Conservation (phyloP, 1,140 invertebrate genomes). For the Maconellicoccus hirsutus region DNA sequence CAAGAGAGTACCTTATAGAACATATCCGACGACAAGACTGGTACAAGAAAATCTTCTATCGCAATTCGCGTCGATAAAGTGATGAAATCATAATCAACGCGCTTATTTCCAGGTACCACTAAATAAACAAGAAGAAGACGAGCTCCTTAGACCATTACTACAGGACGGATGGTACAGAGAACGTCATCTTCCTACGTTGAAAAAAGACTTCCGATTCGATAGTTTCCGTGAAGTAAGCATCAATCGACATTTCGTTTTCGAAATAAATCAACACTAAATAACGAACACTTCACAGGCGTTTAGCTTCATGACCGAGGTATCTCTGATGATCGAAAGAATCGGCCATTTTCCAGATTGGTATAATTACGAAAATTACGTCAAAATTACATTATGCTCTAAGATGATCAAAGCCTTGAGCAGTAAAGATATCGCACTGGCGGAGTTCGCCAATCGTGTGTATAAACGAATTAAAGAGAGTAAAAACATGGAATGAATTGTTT, state of each 20-base stretch:
- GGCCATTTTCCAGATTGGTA: neutral
- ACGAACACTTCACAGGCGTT: neutral
- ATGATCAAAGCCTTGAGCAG: neutral
- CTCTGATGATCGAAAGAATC: neutral
- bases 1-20: neutral
- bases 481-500: too few species aligned
- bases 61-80: neutral
- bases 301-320: neutral
- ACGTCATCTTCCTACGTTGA: neutral
- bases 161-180: neutral
- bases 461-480: too few species aligned
- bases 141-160: neutral
- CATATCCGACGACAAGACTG: neutral
- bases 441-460: neutral
- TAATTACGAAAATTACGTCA: neutral
- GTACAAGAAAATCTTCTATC: neutral
- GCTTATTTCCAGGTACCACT: neutral
- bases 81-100: neutral
- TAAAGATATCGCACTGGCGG: neutral
- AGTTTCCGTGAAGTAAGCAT: neutral
- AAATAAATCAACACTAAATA: neutral
- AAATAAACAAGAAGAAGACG: neutral
- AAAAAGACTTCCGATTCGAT: neutral
- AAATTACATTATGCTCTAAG: neutral
- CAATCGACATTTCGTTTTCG: neutral